These are phyloP conservation scores for Sarcophaga bullata DNA, from an alignment of 1,140 invertebrate species.

Conservation along the genomic window DNA sequence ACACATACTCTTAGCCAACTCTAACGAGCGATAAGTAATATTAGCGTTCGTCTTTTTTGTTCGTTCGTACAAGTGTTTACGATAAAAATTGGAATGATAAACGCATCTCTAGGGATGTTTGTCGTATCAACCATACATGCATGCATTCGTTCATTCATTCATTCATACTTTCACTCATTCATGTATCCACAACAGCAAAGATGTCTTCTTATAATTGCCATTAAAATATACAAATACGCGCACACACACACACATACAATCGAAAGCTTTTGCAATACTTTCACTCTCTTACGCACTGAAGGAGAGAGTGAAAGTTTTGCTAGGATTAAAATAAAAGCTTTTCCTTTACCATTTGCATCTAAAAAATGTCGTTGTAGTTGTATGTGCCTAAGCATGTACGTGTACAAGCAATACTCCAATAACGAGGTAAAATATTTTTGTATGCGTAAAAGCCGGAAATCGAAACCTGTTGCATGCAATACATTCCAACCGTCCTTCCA, in stretches of 20 bases:
- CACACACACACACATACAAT: background rate
- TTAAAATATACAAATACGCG: background rate
- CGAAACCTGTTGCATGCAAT: conserved; percentile 36
- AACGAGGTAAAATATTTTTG: background rate
- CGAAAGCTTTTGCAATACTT: background rate
- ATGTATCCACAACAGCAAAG: background rate
- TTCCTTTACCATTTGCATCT: background rate
- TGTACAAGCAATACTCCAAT: background rate
- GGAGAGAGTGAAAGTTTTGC: conserved; percentile 9
- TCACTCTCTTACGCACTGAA: background rate
- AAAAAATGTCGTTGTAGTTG: background rate
- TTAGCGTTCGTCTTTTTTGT: background rate
- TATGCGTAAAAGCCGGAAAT: conserved; percentile 23
- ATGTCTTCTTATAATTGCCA: background rate
- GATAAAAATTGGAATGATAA: background rate
- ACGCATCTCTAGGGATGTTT: background rate
- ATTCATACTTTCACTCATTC: background rate
- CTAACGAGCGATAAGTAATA: background rate
- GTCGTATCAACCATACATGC: background rate
- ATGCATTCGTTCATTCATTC: background rate
- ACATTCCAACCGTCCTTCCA: background rate
- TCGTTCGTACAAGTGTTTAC: background rate
- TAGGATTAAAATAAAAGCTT: conserved; percentile 1
- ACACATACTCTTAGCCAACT: background rate
- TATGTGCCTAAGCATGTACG: background rate